Percentiles rank a stretch among this genome's conserved stretches.
Evolutionary conservation across 2,113 vertebrate species (phyloP).

Genomic region (Strix uralensis): DNA sequence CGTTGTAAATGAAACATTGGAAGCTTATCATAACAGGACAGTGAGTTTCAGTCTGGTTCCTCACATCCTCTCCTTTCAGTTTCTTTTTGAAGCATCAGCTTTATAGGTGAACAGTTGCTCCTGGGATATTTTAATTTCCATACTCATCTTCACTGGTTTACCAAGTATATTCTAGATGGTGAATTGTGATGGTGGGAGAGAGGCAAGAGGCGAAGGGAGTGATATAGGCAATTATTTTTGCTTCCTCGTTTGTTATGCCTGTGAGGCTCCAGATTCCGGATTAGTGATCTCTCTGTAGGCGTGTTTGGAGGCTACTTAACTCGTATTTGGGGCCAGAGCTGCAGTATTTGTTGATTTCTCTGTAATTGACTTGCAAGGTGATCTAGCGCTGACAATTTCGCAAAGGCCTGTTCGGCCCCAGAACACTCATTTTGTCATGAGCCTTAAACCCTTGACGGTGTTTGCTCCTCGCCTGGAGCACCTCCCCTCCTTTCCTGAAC

Average conservation of each 20-base stretch:
- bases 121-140: neutral
- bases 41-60: neutral
- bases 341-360: slow-evolving; percentile 34
- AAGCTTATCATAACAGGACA: neutral
- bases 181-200: neutral
- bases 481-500: slow-evolving; percentile 8
- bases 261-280: neutral
- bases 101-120: neutral
- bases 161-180: neutral
- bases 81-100: neutral
- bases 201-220: neutral
- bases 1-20: neutral
- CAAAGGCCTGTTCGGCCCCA: neutral
- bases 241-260: neutral
- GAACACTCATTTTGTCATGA: slow-evolving; percentile 36
- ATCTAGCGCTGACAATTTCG: neutral
- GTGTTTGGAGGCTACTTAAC: neutral
- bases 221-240: slow-evolving; percentile 7
- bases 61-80: neutral
- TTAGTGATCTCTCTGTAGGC: neutral
- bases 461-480: neutral
- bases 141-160: neutral
- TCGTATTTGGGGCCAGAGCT: neutral
- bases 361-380: neutral
- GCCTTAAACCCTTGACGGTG: neutral